phyloP scores from a whole-genome alignment of 92 coral and sea anemone species.

The Umimayanthus chanpuru region DNA sequence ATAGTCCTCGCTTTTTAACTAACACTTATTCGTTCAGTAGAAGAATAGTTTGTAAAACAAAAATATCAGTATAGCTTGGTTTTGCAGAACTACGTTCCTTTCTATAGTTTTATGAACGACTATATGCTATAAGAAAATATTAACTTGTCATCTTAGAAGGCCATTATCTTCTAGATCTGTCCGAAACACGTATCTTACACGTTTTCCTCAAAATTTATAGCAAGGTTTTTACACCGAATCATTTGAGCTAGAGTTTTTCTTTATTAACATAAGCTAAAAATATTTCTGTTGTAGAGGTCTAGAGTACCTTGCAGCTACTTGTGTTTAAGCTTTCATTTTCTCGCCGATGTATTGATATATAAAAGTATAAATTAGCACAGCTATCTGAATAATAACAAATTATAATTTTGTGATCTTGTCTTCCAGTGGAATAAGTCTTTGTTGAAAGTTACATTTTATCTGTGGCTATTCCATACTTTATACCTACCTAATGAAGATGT shows the following conservation, averaged over 20 bases:
- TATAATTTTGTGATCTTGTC: not conserved
- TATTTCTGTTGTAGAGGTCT: no score
- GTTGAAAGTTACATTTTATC: not conserved
- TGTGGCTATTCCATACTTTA: not conserved
- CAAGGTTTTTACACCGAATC: no score
- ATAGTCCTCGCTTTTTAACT: not conserved
- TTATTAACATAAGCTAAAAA: no score
- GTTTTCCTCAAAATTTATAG: not conserved
- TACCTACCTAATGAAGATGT: constrained; percentile 21
- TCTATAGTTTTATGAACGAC: not conserved
- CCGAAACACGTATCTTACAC: not conserved
- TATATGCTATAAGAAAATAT: not conserved
- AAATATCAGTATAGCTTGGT: not conserved
- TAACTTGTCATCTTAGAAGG: not conserved
- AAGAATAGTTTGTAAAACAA: no score
- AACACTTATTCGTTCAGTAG: no score
- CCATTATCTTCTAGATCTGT: not conserved
- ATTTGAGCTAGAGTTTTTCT: no score
- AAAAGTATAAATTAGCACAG: not conserved
- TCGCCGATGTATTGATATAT: not conserved
- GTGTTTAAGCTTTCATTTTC: not conserved
- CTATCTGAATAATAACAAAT: not conserved
- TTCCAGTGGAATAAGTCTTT: not conserved
- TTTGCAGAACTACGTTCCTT: not conserved
- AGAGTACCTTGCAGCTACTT: no score